Base-by-base conservation (phyloP, 92 coral and sea anemone genomes). In the Parazoanthus swiftii region DNA sequence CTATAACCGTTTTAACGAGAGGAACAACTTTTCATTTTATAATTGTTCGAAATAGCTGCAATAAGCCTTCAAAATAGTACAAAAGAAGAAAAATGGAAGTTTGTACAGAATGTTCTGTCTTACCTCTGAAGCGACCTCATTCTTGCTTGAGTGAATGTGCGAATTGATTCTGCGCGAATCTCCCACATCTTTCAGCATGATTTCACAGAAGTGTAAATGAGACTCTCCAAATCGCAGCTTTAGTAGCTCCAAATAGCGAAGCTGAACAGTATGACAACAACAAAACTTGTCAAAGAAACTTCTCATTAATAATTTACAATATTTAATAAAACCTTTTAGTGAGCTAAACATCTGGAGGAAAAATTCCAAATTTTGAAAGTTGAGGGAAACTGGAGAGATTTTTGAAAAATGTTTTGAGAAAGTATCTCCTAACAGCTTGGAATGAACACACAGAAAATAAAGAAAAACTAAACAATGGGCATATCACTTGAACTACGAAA, bases 171-270 rank as follows among this genome's bases (percentile, higher is more conserved):
- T 86, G 74, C 95, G 88, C 0, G 99, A 97, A 80, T 97, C 98
- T n/a, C 96, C 98, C 21, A 95, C 95, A 80, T 93, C 99, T 85
- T 97, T 97, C 50, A 97, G 89, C 99, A 97, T 97, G 66, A 97
- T 94, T 89, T 97, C 99, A 86, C 99, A 97, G 88, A 97, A 97
- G 90, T 97, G 99, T 15, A 97, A 92, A 71, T 97, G 99, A 9
- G 99, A 95, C 83, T 97, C 99, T 29, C 99, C 99, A 89, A 97
- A 97, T 18, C 99, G 95, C 43, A 97, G 92, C 88, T 97, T 97
- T 38, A 97, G 94, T 26, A 97, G 92, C 88, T 97, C 99, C 83
- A 97, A 86, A 86, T 97, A 97, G 85, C 99, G 96, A 81, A 95
- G 95, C 99, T 97, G 88, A 26, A 29, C 70, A 8, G 35, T 4